Percentiles rank a stretch among this genome's conserved stretches.
phyloP scores from a whole-genome alignment of 2,113 vertebrate species.

The Procavia capensis region DNA sequence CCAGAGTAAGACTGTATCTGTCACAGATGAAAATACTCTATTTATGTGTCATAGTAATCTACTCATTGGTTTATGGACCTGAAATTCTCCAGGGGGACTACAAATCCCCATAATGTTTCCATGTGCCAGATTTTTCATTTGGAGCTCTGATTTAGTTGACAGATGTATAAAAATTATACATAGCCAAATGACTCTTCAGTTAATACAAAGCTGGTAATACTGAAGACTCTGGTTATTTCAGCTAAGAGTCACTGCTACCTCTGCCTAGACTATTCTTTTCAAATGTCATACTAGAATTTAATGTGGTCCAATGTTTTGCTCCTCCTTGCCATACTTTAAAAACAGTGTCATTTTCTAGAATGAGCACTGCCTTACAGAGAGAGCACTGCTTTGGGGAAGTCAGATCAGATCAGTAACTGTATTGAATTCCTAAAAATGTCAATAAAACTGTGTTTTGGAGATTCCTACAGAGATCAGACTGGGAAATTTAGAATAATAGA shows the following conservation, averaged over 20 bases:
- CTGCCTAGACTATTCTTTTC: background rate
- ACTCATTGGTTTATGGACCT: constrained; percentile 73
- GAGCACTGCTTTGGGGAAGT: background rate
- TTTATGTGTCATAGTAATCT: constrained; percentile 65
- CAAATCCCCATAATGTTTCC: constrained; percentile 74
- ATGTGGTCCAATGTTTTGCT: background rate
- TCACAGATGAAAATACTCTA: constrained; percentile 67
- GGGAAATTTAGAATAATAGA: constrained; percentile 3
- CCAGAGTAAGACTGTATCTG: constrained; percentile 44
- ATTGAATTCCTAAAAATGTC: background rate
- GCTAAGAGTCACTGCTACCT: constrained; percentile 27
- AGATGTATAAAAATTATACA: constrained; percentile 65
- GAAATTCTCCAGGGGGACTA: constrained; percentile 74
- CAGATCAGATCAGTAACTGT: background rate
- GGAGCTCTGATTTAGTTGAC: constrained; percentile 70
- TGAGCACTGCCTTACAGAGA: background rate
- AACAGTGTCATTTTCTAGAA: background rate
- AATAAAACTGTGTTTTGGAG: background rate
- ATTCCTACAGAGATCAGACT: background rate
- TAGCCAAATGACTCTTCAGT: constrained; percentile 64
- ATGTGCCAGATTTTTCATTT: constrained; percentile 75
- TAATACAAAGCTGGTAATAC: background rate
- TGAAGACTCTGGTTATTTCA: background rate
- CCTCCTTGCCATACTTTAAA: background rate
- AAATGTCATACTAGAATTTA: background rate